Evolutionary conservation across 2,888 invertebrate species (phyloP).

Genomic region (Cheilosia scutellata): DNA sequence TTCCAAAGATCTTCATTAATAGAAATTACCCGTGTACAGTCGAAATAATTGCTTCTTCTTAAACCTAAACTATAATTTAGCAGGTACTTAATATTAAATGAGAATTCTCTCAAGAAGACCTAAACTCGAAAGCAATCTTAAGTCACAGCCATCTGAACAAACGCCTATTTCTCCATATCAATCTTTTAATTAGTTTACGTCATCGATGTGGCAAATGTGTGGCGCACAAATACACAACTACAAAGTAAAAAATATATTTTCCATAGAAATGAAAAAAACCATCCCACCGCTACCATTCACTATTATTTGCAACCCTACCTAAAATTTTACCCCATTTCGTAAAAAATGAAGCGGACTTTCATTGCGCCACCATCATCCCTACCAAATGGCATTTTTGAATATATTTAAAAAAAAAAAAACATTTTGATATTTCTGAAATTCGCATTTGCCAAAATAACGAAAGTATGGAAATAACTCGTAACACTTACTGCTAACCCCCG

Average conservation of each 20-base stretch:
- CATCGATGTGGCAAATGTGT: background rate
- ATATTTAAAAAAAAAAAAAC: slow-evolving; percentile 6
- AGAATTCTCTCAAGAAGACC: too few species aligned
- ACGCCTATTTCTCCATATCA: too few species aligned
- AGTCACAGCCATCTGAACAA: too few species aligned
- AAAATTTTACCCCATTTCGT: background rate
- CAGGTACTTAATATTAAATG: too few species aligned
- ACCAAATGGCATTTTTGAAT: background rate
- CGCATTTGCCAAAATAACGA: slow-evolving; percentile 3
- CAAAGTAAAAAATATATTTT: background rate
- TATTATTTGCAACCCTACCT: background rate
- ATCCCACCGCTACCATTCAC: background rate
- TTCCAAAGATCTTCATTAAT: too few species aligned
- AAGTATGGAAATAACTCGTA: background rate
- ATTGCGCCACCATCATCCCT: slow-evolving; percentile 3
- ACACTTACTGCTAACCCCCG: slow-evolving; percentile 11
- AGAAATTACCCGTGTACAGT: too few species aligned
- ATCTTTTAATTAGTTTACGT: background rate
- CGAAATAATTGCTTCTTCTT: too few species aligned
- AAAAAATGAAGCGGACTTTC: background rate
- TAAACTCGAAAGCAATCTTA: too few species aligned
- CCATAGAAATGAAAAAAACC: background rate
- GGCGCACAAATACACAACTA: background rate
- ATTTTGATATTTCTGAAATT: slow-evolving; percentile 7
- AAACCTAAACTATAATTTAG: too few species aligned